Evolutionary conservation across 2,797 vertebrate species (phyloP).

Genomic region (Choloepus didactylus): DNA sequence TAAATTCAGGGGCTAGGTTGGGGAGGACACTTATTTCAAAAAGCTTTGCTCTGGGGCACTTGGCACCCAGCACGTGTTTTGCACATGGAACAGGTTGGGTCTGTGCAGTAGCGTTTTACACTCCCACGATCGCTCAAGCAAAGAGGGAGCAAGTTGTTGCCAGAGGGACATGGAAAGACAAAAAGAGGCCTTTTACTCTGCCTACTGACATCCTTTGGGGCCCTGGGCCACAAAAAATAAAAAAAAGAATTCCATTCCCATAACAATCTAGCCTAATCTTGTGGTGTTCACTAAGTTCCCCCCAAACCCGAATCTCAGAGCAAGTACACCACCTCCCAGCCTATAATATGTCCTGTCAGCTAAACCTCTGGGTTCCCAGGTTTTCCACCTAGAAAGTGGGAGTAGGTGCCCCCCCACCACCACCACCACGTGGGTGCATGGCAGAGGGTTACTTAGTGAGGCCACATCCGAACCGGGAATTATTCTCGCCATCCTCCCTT

Average conservation of each 20-base stretch:
- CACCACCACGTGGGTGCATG: rapidly evolving
- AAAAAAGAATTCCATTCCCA: slow-evolving; percentile 65
- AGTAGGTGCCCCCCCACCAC: neutral
- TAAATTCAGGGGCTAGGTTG: neutral
- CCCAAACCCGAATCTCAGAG: neutral
- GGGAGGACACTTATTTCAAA: slow-evolving; percentile 54
- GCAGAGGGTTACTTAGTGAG: neutral
- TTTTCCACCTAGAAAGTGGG: neutral
- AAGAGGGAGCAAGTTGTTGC: neutral
- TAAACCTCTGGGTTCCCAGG: neutral
- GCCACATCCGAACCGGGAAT: neutral
- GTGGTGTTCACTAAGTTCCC: neutral
- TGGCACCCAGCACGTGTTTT: slow-evolving; percentile 49
- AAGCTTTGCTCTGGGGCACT: slow-evolving; percentile 67
- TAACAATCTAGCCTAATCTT: neutral
- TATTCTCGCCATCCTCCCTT: neutral
- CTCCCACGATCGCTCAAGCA: slow-evolving; percentile 50
- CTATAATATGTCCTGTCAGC: neutral
- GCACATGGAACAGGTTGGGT: slow-evolving; percentile 6
- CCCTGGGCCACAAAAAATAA: slow-evolving; percentile 59
- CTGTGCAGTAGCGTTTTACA: neutral
- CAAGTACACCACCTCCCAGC: neutral
- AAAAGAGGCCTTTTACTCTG: neutral
- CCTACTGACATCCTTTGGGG: slow-evolving; percentile 7
- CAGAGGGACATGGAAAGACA: slow-evolving; percentile 47